A percentile compares a stretch with the other conserved stretches of the same genome.
phyloP scores from a whole-genome alignment of 2,888 invertebrate genomes.

The Drosophila colorata region DNA sequence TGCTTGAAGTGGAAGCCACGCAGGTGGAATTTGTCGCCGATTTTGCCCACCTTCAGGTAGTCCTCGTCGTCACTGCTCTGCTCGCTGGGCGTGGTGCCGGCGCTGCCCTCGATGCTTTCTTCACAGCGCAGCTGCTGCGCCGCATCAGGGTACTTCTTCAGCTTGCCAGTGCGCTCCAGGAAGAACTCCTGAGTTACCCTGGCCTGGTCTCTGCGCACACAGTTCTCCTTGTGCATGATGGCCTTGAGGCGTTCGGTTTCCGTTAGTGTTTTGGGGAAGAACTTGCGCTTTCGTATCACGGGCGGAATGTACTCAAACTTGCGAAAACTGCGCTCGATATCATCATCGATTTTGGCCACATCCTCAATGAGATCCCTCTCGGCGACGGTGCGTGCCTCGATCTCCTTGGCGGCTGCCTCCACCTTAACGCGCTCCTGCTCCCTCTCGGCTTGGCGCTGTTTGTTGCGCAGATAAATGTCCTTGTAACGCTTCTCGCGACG shows the following conservation, averaged over 20 bases:
- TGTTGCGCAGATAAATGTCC: conserved; percentile 71
- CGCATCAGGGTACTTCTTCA: conserved; percentile 68
- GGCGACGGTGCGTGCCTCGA: conserved; percentile 60
- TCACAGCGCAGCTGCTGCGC: conserved; percentile 71
- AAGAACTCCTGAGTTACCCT: conserved; percentile 72
- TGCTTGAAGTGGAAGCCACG: conserved; percentile 83
- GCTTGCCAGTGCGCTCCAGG: conserved; percentile 61
- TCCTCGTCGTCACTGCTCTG: conserved; percentile 83
- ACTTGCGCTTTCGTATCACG: conserved; percentile 55
- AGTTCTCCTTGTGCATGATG: conserved; percentile 74
- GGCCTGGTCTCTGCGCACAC: conserved; percentile 73
- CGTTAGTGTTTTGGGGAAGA: conserved; percentile 80
- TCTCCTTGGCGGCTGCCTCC: conserved; percentile 43
- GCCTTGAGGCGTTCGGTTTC: conserved; percentile 75
- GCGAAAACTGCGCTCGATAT: conserved; percentile 67
- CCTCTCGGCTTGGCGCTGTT: conserved; percentile 37
- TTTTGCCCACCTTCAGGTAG: conserved; percentile 79
- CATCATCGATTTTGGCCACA: conserved; percentile 68
- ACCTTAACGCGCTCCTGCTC: conserved; percentile 27
- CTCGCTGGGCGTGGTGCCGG: conserved; percentile 64
- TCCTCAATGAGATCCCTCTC: conserved; percentile 58
- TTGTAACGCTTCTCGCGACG: conserved; percentile 76
- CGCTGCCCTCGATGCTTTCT: conserved; percentile 53
- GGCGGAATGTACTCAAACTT: conserved; percentile 63
- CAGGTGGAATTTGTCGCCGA: conserved; percentile 75